Evolutionary conservation across 2,113 vertebrate genomes (phyloP).

Genomic region (Carlito syrichta): DNA sequence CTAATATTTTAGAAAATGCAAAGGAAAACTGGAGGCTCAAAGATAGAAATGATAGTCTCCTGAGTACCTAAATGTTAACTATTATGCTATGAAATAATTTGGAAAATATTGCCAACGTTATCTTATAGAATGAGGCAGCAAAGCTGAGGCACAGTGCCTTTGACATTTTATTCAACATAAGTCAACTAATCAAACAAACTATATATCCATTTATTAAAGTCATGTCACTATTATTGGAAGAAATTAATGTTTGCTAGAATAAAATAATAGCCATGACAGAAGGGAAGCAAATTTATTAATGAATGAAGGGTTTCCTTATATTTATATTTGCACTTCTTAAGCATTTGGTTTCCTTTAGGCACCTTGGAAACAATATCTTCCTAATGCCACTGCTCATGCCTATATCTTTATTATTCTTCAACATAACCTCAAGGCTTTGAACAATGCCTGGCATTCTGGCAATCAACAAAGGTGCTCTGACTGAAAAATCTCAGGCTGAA

Average conservation of each 20-base stretch:
- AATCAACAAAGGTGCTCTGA: background rate
- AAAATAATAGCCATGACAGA: background rate
- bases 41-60: background rate
- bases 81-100: background rate
- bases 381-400: background rate
- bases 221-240: background rate
- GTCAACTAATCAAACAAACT: background rate
- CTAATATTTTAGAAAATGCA: background rate
- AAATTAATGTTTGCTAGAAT: background rate
- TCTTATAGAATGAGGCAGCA: background rate
- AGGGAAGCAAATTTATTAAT: background rate
- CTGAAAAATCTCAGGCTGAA: background rate
- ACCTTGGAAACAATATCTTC: background rate
- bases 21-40: background rate
- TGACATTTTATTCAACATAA: background rate
- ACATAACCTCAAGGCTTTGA: background rate
- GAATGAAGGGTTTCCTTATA: background rate
- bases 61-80: background rate
- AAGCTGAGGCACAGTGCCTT: background rate
- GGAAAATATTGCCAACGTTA: background rate
- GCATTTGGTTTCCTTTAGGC: background rate
- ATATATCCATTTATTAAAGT: background rate
- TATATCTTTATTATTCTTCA: background rate
- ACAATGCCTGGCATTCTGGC: background rate
- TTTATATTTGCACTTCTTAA: background rate